Percentiles rank a stretch among this genome's conserved stretches.
Evolutionary conservation across 2,113 vertebrate genomes (phyloP).

Genomic region (Sus scrofa): T2T-Sscrofa CM000824.6:115320001-115320500

Average conservation of each 20-base stretch:
- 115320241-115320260: no score
- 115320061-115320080: not conserved
- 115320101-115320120: no score
- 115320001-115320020: not conserved
- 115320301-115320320: no score
- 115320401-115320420: conserved; percentile 46
- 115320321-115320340: not conserved
- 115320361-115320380: conserved; percentile 9
- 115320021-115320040: conserved; percentile 41
- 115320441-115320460: not conserved
- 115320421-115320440: conserved; percentile 44
- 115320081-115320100: not conserved
- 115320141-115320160: no score
- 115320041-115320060: conserved; percentile 46
- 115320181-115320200: no score
- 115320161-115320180: no score
- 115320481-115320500: not conserved
- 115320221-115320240: no score
- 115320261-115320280: no score
- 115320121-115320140: no score
- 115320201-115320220: no score
- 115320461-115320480: not conserved
- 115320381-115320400: conserved; percentile 29
- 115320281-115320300: no score
- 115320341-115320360: not conserved